Base-by-base conservation (phyloP, 2,888 invertebrate genomes). In the Eumacrocentrus americanus region DNA sequence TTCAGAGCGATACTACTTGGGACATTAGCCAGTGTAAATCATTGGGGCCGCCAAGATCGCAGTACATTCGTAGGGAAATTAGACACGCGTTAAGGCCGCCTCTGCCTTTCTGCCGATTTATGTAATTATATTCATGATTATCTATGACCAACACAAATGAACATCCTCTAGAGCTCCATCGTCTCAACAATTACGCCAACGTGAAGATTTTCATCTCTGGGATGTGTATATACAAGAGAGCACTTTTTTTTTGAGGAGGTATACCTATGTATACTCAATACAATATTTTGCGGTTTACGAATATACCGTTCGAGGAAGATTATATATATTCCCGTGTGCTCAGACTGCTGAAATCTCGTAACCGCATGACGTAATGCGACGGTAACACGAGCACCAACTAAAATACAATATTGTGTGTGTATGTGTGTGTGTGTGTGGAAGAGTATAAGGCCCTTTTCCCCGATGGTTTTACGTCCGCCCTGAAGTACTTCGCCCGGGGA, bases 1-100 rank as follows among this genome's bases (percentile, higher is more conserved):
- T 42, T 58, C 11, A 42, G 42, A 53, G 48, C 42, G 42, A 42
- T 42, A 42, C n/a, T 18, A 16, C 20, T 18, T 40, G 16, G 38
- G 66, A 67, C 68, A 75, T 71, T 69, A 70, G 70, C 67, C 61
- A 65, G 69, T 69, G 16, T 77, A 76, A 77, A 77, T 76, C 76
- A 77, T 67, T 42, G 42, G 68, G 71, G 69, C 66, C 67, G 22
- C 63, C 53, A 67, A 70, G 70, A 72, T 72, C 69, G 66, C 69
- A 64, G 54, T 63, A 70, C 67, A 74, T 76, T 77, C 71, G 71
- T 75, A 77, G 72, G 75, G 69, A 77, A 76, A 76, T 76, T 73
- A 75, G 75, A 75, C 72, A 73, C 73, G 71, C 70, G 72, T 42
- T 58, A 58, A n/a, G n/a, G 58, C 53, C 48, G 53, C 51, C 48